Base-by-base conservation (phyloP, 2,113 vertebrate species). In the Alligator sinensis region DNA sequence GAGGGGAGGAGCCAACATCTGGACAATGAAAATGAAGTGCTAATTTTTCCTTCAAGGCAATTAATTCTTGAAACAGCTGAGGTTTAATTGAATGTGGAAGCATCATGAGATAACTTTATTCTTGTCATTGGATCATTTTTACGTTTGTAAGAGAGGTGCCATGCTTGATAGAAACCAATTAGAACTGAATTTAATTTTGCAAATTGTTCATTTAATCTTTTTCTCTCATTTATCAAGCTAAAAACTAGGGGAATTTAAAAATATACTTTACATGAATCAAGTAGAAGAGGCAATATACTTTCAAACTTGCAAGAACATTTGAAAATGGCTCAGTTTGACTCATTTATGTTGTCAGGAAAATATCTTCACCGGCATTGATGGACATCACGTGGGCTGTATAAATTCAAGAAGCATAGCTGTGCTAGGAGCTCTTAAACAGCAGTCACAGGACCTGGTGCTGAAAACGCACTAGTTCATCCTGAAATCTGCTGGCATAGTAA, bases 171-270 rank as follows among this genome's bases (percentile, higher is more conserved):
- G 87, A 94, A 96, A 96, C n/a, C 70, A 95, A 58, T 95, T 96
- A 96, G 89, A 95, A 94, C 61, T 88, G 96, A 96, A 96, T 88
- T 97, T 97, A 89, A 95, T 97, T 97, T 96, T 91, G 55, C 10
- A 97, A 96, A 95, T 93, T 94, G 63, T 95, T 97, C 28, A 90
- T 92, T 97, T 97, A 97, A 95, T 96, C 79, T 92, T 95, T 93
- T 77, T 78, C 85, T 97, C 82, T 77, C 75, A 25, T 96, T 96
- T 95, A 84, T 90, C 64, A 95, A 80, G 76, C 92, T 96, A 90
- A 79, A 98, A 97, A 97, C 95, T 78, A 93, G 77, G 54, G 38
- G n/a, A 96, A 97, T 96, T 96, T 93, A 87, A 94, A 95, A 94
- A 95, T 63, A 61, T 61, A 19, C 14, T 76, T 77, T 89, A 25